Evolutionary conservation across 2,113 vertebrate genomes (phyloP).

Genomic region (Thymallus thymallus): DNA sequence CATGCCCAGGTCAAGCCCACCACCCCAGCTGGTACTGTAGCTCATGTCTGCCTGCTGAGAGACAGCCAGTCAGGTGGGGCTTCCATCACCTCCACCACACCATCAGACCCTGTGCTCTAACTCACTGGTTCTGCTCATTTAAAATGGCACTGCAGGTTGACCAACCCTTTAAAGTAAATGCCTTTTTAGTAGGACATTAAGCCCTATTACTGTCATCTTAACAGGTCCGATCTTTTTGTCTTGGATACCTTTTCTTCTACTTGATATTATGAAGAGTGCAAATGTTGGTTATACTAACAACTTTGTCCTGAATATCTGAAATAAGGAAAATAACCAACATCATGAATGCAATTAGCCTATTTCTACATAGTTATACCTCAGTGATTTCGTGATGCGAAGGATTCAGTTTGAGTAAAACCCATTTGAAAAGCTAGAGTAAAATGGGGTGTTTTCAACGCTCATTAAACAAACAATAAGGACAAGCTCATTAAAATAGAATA

Average conservation of each 20-base stretch:
- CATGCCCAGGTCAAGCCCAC: neutral
- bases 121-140: neutral
- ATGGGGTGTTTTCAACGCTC: conserved; percentile 38
- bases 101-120: neutral
- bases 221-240: too few relatives aligned
- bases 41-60: neutral
- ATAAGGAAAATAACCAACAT: neutral
- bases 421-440: conserved; percentile 43
- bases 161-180: neutral
- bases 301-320: too few relatives aligned
- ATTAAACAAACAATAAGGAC: conserved; percentile 41
- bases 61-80: neutral
- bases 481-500: conserved; percentile 37
- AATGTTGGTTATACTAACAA: neutral
- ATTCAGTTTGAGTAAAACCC: conserved; percentile 33
- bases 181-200: neutral
- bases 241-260: neutral
- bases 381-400: conserved; percentile 4
- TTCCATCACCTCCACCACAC: neutral
- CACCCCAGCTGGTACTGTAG: neutral
- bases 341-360: neutral
- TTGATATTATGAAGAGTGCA: conserved; percentile 7
- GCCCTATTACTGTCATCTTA: neutral
- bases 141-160: neutral
- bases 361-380: conserved; percentile 27